Percentiles rank a stretch among this genome's conserved stretches.
Conservation (phyloP, 2,888 invertebrate genomes). For the Thera britannica region DNA sequence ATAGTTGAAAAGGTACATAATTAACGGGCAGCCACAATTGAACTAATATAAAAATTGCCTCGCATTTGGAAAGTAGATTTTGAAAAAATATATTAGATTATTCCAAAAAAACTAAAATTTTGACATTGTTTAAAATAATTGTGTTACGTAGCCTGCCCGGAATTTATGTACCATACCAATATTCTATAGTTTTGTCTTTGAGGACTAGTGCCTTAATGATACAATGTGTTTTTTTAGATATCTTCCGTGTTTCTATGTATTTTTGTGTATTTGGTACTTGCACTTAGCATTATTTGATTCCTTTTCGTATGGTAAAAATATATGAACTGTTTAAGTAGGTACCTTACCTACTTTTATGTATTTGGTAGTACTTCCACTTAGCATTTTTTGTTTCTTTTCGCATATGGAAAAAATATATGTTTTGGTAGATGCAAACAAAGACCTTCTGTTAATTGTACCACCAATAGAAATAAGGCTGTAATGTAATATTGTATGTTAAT, state of each 20-base stretch:
- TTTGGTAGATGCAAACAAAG: slow-evolving; percentile 53
- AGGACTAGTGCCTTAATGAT: slow-evolving; percentile 53
- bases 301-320: too few species aligned
- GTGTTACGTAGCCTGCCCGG: slow-evolving; percentile 66
- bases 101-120: slow-evolving; percentile 76
- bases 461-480: slow-evolving; percentile 78
- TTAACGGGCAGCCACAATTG: slow-evolving; percentile 66
- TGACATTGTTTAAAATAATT: slow-evolving; percentile 71
- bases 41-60: slow-evolving; percentile 80
- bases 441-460: slow-evolving; percentile 81
- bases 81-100: slow-evolving; percentile 78
- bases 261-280: too few species aligned
- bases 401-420: not conserved
- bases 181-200: slow-evolving; percentile 33
- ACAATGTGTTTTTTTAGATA: slow-evolving; percentile 8
- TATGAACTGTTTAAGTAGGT: too few species aligned
- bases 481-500: slow-evolving; percentile 84
- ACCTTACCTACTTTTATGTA: too few species aligned
- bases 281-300: too few species aligned
- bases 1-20: slow-evolving; percentile 45
- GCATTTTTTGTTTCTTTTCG: slow-evolving; percentile 1
- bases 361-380: too few species aligned
- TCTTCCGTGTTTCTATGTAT: not conserved
- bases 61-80: slow-evolving; percentile 85
- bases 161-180: slow-evolving; percentile 62